These are phyloP conservation scores for Sylvicola cinctus DNA, from an alignment of 2,888 invertebrate genomes.

Conservation along the genomic window DNA sequence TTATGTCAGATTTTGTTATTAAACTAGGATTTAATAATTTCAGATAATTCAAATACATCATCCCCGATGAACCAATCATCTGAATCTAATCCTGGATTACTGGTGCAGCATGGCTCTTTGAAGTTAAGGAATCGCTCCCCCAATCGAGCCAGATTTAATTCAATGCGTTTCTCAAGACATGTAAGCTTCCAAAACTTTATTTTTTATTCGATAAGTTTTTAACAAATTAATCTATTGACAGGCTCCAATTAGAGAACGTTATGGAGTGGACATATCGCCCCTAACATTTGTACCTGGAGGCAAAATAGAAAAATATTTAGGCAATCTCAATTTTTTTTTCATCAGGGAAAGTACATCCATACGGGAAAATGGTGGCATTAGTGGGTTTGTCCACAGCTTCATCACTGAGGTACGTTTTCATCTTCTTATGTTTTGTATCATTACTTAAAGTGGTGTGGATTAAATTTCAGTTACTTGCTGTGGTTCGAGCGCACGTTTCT, in stretches of 20 bases:
- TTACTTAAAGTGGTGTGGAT: not conserved
- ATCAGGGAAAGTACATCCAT: constrained; percentile 87
- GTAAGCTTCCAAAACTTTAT: constrained; percentile 10
- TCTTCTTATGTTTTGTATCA: constrained; percentile 1
- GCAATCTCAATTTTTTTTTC: constrained; percentile 84
- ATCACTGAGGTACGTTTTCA: constrained; percentile 48
- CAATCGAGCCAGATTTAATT: constrained; percentile 19
- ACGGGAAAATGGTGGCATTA: constrained; percentile 76
- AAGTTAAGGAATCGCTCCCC: constrained; percentile 34
- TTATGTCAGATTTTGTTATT: too few relatives aligned
- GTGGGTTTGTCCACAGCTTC: constrained; percentile 87
- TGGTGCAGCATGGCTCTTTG: constrained; percentile 18
- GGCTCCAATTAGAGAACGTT: constrained; percentile 18
- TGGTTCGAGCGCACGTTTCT: constrained; percentile 80
- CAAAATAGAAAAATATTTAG: constrained; percentile 60
- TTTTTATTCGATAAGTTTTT: constrained; percentile 1
- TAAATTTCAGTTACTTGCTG: constrained; percentile 44
- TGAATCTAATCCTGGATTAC: constrained; percentile 6
- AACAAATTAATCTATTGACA: not conserved
- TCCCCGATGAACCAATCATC: too few relatives aligned
- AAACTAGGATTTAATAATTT: too few relatives aligned
- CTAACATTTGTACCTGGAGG: constrained; percentile 59
- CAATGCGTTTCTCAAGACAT: constrained; percentile 13
- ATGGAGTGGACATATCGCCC: constrained; percentile 62
- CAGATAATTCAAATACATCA: too few relatives aligned